Evolutionary conservation across 2,888 invertebrate genomes (phyloP), one percentile per base, ranked within the genome.

Genomic region (Nemotelus pantherinus): DNA sequence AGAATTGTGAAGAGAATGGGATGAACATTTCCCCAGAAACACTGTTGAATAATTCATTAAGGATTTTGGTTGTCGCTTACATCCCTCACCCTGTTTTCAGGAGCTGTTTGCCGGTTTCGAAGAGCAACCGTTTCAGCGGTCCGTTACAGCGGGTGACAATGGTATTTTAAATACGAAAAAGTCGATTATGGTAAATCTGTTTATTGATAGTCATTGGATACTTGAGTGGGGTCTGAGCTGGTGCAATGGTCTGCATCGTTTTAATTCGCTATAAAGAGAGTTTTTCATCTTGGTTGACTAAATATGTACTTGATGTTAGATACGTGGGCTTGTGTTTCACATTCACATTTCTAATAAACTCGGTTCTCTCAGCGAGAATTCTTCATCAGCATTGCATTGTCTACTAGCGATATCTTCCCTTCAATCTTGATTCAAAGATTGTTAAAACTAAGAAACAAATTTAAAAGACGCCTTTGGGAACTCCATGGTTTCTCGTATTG

Each of bases 21-120:
- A 70, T 41, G 9, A 70, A 55, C 44, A 55, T 55, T 70, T 70
- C n/a, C 55, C 74, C 63, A 48, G 9, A 25, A 60, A 60, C 63
- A 63, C 63, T 63, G 74, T 74, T 74, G 74, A 74, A 74, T 74
- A 60, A 74, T 74, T 74, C 74, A 74, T 74, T 74, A 74, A 74
- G 63, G 74, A 60, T 60, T 63, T 25, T 39, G n/a, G 43, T 47
- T 60, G 60, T 2, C 48, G 74, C 74, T 39, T 41, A 41, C 57
- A 39, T 63, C 39, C 25, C 63, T 63, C 63, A 41, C 3, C 63
- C 57, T 10, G 9, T 57, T 25, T 45, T 4, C 45, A 45, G 9
- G 50, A 50, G 9, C 47, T 44, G 63, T 63, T 65, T 53, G 50
- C 10, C 50, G 45, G 10, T 47, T 7, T 70, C 53, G 41, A 50